Evolutionary conservation across 2,888 invertebrate genomes (phyloP).

Genomic region (Chelonus formosanus): DNA sequence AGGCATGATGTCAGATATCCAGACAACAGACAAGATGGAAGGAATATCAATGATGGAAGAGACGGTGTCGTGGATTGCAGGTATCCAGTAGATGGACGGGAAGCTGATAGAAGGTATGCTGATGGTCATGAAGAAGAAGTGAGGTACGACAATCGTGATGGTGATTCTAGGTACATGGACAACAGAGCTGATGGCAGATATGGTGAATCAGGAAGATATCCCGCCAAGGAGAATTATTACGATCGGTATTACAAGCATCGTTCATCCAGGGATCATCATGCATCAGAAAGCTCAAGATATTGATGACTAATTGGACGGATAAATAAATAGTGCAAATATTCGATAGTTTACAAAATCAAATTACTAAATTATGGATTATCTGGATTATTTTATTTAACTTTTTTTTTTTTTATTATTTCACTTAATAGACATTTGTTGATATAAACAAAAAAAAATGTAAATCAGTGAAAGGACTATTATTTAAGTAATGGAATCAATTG

Average conservation of each 20-base stretch:
- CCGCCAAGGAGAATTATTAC: slow-evolving; percentile 61
- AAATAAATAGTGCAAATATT: slow-evolving; percentile 23
- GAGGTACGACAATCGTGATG: slow-evolving; percentile 52
- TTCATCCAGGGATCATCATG: slow-evolving; percentile 60
- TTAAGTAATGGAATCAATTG: no score
- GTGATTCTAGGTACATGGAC: slow-evolving; percentile 46
- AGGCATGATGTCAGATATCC: slow-evolving; percentile 44
- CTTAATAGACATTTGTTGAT: neutral
- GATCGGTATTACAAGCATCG: slow-evolving; percentile 63
- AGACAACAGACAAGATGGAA: slow-evolving; percentile 37
- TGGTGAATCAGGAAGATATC: slow-evolving; percentile 46
- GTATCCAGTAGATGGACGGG: slow-evolving; percentile 48
- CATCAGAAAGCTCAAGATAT: slow-evolving; percentile 59
- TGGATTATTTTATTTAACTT: neutral
- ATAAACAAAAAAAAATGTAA: no score
- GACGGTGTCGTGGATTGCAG: slow-evolving; percentile 48
- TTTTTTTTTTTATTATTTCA: neutral
- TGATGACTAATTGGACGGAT: slow-evolving; percentile 43
- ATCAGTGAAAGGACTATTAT: no score
- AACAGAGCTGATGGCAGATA: slow-evolving; percentile 42
- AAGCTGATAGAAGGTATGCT: slow-evolving; percentile 47
- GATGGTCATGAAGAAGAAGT: slow-evolving; percentile 47
- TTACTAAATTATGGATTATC: neutral
- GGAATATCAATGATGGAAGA: slow-evolving; percentile 42
- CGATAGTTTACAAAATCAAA: neutral